Evolutionary conservation across 2,888 invertebrate species (phyloP), one percentile per base, ranked within the genome.

Genomic region (Idaea dimidiata): DNA sequence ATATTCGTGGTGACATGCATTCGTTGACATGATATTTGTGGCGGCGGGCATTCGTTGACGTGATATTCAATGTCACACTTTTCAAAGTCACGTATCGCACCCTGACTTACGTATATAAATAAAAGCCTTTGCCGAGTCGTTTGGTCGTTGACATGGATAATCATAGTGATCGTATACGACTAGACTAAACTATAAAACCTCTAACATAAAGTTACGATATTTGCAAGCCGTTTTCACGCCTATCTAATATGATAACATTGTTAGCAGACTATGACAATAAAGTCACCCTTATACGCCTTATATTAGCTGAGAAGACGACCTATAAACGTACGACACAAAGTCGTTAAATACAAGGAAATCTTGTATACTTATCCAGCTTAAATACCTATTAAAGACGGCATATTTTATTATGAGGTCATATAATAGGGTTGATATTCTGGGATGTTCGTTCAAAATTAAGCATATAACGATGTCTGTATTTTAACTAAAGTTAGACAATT

Each of bases 221-320:
- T 64, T 53, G 64, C 62, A 62, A 43, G 59, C 66, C 43, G 53
- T 43, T 59, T 59, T 59, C 57, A 59, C 55, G 57, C 55, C 62
- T 61, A 43, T 43, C 43, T 43, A 10, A 43, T 53, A 54, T 61
- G 59, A 55, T 59, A 56, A 63, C 56, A 31, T 63, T 60, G 63
- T 66, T 66, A 61, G 57, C 57, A 64, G 54, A 64, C 61, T 61
- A 61, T 17, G 57, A 57, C 57, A 60, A 66, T 66, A 63, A 43
- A 43, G 43, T 43, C 43, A 14, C 43, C 43, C 43, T 43, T 43
- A 43, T 7, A 61, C 63, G 56, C 54, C 61, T 63, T 63, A 55
- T 60, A 58, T 64, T 58, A 54, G 62, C 55, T 58, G 54, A 17
- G 16, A 16, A n/a, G 61, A 63, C 61, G 54, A 53, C 57, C 59